These are phyloP conservation scores for Brachynemurus nebulosus DNA, from an alignment of 2,888 invertebrate genomes.

Conservation along the genomic window DNA sequence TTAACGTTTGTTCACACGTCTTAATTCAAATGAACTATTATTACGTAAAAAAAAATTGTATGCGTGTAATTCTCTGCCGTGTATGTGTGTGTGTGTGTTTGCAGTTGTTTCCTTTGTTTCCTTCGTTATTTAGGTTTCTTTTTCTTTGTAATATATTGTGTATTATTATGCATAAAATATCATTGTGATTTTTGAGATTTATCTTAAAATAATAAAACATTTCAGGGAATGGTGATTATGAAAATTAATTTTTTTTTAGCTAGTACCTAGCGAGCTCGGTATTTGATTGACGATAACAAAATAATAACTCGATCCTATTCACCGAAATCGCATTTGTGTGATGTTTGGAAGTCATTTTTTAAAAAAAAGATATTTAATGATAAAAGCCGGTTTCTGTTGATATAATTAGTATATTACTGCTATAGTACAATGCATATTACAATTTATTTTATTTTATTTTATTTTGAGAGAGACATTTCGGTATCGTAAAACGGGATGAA, in stretches of 20 bases:
- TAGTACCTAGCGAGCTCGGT: constrained; percentile 11
- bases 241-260: constrained; percentile 8
- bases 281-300: neutral
- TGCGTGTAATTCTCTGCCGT: neutral
- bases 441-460: no score
- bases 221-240: constrained; percentile 15
- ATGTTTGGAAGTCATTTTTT: neutral
- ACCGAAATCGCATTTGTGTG: no score
- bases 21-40: neutral
- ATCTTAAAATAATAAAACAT: constrained; percentile 13
- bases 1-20: no score
- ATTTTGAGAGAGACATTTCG: no score
- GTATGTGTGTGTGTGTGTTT: neutral
- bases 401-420: no score
- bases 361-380: neutral
- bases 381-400: no score
- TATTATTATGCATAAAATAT: constrained; percentile 12
- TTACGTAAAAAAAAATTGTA: no score
- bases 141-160: neutral
- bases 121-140: neutral
- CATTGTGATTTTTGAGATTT: constrained; percentile 15
- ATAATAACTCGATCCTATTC: no score
- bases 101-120: neutral
- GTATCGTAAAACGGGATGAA: no score
- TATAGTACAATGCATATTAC: no score